phyloP scores from a whole-genome alignment of 1,140 invertebrate genomes.

The Kradibia gibbosae region DNA sequence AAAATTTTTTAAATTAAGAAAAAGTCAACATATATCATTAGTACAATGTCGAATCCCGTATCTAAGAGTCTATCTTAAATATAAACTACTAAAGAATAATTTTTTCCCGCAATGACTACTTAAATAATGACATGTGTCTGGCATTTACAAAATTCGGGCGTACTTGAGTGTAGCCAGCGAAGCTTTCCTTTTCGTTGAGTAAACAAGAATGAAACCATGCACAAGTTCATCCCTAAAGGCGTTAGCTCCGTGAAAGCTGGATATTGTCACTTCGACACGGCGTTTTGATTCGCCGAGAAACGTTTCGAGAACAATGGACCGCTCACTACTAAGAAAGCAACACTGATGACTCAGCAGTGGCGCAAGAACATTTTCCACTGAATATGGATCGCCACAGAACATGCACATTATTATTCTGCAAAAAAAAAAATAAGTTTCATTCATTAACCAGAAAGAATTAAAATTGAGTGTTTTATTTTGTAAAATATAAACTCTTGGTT shows the following conservation, averaged over 20 bases:
- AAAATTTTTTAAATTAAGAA: no score
- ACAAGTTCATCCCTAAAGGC: constrained; percentile 93
- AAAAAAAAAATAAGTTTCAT: constrained; percentile 42
- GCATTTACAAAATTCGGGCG: constrained; percentile 59
- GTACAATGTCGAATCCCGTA: no score
- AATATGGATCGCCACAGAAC: constrained; percentile 96
- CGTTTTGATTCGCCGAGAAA: constrained; percentile 91
- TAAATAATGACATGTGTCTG: constrained; percentile 32
- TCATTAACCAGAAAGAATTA: not conserved
- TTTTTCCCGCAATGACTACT: not conserved
- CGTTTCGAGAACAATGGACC: constrained; percentile 91
- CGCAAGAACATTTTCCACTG: constrained; percentile 89
- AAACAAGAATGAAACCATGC: constrained; percentile 96
- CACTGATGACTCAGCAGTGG: constrained; percentile 91
- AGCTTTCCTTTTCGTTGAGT: constrained; percentile 95
- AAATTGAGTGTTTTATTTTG: no score
- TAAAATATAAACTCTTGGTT: no score
- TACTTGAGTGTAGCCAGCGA: constrained; percentile 94
- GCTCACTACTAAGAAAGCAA: constrained; percentile 88
- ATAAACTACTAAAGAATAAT: constrained; percentile 40
- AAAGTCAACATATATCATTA: no score
- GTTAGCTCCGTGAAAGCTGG: constrained; percentile 95
- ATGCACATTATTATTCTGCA: constrained; percentile 94
- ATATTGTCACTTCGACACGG: constrained; percentile 93
- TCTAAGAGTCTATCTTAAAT: not conserved